Evolutionary conservation across 2,113 vertebrate genomes (phyloP), one percentile per base, ranked within the genome.

Genomic region (Pangasianodon hypophthalmus): DNA sequence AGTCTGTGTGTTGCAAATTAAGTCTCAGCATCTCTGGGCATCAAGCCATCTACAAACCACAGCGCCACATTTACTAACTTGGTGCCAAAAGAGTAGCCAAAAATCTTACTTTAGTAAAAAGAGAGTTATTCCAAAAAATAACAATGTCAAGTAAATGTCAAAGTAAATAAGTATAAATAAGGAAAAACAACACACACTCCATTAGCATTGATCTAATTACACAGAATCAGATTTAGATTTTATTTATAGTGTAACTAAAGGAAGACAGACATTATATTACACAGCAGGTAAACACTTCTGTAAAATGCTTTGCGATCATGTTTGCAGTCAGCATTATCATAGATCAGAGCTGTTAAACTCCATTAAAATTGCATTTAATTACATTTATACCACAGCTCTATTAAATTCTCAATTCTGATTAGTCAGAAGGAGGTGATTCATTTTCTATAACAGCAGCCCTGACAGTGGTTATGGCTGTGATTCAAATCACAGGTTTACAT

Each of bases 1-100:
- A 41, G 87, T 79, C 32, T 80, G 56, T 50, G 56, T 60, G 82
- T 67, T 64, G 19, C 44, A 81, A 41, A 41, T 3, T 79, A 88
- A 67, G 18, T 75, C 44, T 82, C n/a, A 0, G 60, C 54, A 50
- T 64, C 87, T 81, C 58, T 10, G 29, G 16, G 77, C 44, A 24
- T 88, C n/a, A 21, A 69, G 46, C 58, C 56, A 4, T 69, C 58
- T 24, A 50, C 58, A 69, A 64, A 82, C 44, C 71, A 21, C 46
- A 21, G 54, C 14, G 13, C 8, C 19, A 24, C 37, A 32, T 83
- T 56, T 24, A 37, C 19, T 83, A 50, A 26, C 37, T 62, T 37
- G 37, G 37, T 37, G 37, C 37, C 37, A 37, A 37, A 37, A 37
- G 37, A 79, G 24, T 21, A 77, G 19, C 3, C 46, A 79, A 50